Percentiles rank a stretch among this genome's conserved stretches.
Conservation (phyloP, 2,888 invertebrate species). For the Leptura quadrifasciata region DNA sequence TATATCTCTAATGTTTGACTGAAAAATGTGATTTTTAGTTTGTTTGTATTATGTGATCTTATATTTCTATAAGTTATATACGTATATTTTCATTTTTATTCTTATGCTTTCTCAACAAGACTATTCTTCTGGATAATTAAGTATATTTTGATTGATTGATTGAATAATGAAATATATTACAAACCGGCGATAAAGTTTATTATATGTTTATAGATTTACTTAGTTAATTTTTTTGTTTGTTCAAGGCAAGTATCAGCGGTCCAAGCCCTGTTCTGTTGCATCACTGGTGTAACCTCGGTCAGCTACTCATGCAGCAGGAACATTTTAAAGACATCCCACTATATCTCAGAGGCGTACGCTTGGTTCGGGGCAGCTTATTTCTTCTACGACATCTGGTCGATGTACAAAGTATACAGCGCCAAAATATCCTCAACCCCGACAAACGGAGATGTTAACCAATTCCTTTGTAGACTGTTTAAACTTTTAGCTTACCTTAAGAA, state of each 20-base stretch:
- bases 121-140: no score
- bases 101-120: no score
- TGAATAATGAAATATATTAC: no score
- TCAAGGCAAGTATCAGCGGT: constrained; percentile 83
- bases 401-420: constrained; percentile 81
- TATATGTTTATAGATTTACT: no score
- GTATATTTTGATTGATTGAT: no score
- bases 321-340: constrained; percentile 82
- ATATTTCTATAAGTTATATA: no score
- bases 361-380: constrained; percentile 89
- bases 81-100: no score
- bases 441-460: constrained; percentile 55
- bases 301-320: constrained; percentile 82
- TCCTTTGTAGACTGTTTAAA: constrained; percentile 36
- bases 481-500: constrained; percentile 71
- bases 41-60: no score
- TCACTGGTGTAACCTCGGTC: constrained; percentile 81
- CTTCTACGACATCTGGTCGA: constrained; percentile 87
- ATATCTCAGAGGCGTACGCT: constrained; percentile 84
- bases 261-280: constrained; percentile 81
- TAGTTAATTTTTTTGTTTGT: constrained; percentile 34
- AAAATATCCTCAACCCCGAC: constrained; percentile 50
- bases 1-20: no score
- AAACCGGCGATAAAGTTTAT: no score
- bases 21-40: no score